phyloP scores from a whole-genome alignment of 2,113 vertebrate species.

The Arizona elegans region DNA sequence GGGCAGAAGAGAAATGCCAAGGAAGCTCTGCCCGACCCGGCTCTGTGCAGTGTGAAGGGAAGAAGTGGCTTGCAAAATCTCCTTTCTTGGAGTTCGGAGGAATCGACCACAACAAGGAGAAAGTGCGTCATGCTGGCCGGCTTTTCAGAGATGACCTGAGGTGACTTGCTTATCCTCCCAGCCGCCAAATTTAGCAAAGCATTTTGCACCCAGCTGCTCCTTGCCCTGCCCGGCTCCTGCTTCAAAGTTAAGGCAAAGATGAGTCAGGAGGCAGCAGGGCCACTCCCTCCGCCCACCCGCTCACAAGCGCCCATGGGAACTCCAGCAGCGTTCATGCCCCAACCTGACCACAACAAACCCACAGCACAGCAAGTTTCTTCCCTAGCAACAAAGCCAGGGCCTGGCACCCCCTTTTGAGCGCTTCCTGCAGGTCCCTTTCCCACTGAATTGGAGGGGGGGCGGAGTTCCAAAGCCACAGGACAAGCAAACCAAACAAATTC shows the following conservation, averaged over 20 bases:
- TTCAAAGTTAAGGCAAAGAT: neutral
- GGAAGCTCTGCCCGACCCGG: neutral
- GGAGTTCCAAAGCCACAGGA: neutral
- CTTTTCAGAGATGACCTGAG: constrained; percentile 50
- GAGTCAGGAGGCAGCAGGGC: neutral
- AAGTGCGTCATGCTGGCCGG: constrained; percentile 22
- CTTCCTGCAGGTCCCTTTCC: neutral
- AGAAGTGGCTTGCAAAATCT: neutral
- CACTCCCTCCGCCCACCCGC: neutral
- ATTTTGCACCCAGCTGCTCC: neutral
- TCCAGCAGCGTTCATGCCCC: neutral
- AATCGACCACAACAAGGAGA: constrained; percentile 49
- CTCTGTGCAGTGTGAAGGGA: neutral
- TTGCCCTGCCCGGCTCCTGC: neutral
- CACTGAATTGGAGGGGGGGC: neutral
- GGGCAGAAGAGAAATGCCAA: neutral
- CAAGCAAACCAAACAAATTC: neutral
- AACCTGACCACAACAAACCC: neutral
- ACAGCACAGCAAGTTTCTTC: neutral
- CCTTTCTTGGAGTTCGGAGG: neutral
- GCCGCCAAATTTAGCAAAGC: constrained; percentile 39
- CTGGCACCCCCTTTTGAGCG: neutral
- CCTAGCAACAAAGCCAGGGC: neutral
- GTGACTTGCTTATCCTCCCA: constrained; percentile 31
- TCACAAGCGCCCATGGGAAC: neutral